Evolutionary conservation across 2,888 invertebrate species (phyloP), one percentile per base, ranked within the genome.

Genomic region (Lithophane ornitopus): DNA sequence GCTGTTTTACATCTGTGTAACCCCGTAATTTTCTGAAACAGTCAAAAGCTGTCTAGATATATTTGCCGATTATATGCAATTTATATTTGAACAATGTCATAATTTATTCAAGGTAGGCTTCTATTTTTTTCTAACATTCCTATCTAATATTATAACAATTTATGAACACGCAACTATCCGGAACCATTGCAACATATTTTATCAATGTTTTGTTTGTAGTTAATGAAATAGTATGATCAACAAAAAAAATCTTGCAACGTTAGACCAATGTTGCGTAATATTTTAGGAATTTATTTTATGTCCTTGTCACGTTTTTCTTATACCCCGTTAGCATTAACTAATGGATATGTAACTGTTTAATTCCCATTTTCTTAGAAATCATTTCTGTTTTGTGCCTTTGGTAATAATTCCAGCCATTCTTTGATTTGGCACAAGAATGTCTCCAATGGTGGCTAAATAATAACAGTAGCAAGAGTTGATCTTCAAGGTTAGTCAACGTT

Each of bases 151-250:
- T 44, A 65, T 26, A 26, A 26, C 12, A 79, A 70, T 70, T 80
- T 81, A 79, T 79, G 71, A 76, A 52, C 78, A 82, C 76, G 85
- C 71, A 79, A 83, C 54, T 44, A 65, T 70, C 68, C 79, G 81
- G 78, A 79, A 70, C 65, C 63, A 78, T 84, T 85, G 39, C 86
- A 81, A 80, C 85, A 88, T 84, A 28, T 49, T 75, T 22, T 41
- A 22, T 34, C 7, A 68, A 74, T 72, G 59, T 74, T 77, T 73
- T 1, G 4, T 68, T 63, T 59, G 44, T 26, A 34, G 16, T 26
- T 74, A 67, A 67, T 39, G 49, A 16, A 41, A 68, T 26, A 46
- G 9, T 12, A 9, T 8, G 41, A 4, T 41, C 12, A 1, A 52
- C 26, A 77, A 76, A 82, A 75, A 65, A 56, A 62, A 62, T n/a